Conservation (phyloP, 2,113 vertebrate genomes). For the Pterophyllum scalare region DNA sequence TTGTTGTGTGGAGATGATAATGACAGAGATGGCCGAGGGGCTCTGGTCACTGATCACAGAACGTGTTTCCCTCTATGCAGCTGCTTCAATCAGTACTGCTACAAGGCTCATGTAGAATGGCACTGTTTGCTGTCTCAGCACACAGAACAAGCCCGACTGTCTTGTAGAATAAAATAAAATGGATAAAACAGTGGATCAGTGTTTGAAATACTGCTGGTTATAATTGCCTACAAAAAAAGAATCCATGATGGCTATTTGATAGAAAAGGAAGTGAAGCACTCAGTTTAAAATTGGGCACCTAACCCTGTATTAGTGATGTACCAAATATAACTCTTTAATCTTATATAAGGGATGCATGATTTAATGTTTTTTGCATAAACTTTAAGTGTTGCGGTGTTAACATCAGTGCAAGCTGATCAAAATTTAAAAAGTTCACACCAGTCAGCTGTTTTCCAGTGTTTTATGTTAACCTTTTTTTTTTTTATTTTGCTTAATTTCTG, state of each 20-base stretch:
- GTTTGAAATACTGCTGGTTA: constrained; percentile 8
- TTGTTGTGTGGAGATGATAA: constrained; percentile 31
- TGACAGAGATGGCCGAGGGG: constrained; percentile 39
- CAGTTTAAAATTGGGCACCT: not conserved
- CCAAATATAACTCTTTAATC: not conserved
- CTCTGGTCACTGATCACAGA: constrained; percentile 51
- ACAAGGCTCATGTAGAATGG: not conserved
- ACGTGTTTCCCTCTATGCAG: constrained; percentile 42
- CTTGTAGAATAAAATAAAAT: constrained; percentile 11
- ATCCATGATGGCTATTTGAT: not conserved
- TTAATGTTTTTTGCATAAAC: not conserved
- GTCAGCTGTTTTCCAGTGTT: not conserved
- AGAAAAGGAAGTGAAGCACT: not conserved
- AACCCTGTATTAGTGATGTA: not conserved
- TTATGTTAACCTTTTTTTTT: not conserved
- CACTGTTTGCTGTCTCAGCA: constrained; percentile 36
- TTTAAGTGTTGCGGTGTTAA: not conserved
- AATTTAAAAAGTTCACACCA: not conserved
- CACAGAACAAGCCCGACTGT: constrained; percentile 4
- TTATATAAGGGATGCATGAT: not conserved
- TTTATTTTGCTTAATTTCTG: not conserved
- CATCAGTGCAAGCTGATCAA: not conserved
- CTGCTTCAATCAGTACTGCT: constrained; percentile 21
- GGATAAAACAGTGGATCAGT: constrained; percentile 3
- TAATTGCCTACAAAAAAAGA: not conserved